Evolutionary conservation across 1,140 invertebrate species (phyloP).

Genomic region (Panulirus ornatus): DNA sequence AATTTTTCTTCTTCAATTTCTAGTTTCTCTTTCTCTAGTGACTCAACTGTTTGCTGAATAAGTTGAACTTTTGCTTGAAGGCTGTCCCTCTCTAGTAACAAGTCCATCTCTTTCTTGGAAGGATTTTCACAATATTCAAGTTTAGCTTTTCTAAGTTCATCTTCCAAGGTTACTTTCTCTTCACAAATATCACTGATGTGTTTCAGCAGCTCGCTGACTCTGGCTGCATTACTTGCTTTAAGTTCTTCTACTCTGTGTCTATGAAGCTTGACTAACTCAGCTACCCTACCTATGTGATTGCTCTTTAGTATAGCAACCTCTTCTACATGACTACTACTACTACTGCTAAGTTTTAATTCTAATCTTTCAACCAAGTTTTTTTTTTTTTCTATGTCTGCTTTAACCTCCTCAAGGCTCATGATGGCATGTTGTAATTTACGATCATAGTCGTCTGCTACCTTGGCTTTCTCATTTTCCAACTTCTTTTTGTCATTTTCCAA

Average conservation of each 20-base stretch:
- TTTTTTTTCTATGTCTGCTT: slow-evolving; percentile 68
- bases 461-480: slow-evolving; percentile 55
- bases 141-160: slow-evolving; percentile 75
- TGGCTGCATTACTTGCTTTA: slow-evolving; percentile 54
- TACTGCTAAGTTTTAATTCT: slow-evolving; percentile 73
- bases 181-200: slow-evolving; percentile 75
- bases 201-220: slow-evolving; percentile 65
- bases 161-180: slow-evolving; percentile 76
- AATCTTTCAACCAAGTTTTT: slow-evolving; percentile 75
- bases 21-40: slow-evolving; percentile 52
- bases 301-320: slow-evolving; percentile 58
- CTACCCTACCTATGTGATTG: slow-evolving; percentile 71
- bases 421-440: slow-evolving; percentile 46
- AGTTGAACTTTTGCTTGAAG: slow-evolving; percentile 23
- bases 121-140: slow-evolving; percentile 33
- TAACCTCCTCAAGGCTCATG: slow-evolving; percentile 37
- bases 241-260: slow-evolving; percentile 75
- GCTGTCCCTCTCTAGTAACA: slow-evolving; percentile 42
- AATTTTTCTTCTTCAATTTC: slow-evolving; percentile 75
- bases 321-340: slow-evolving; percentile 66
- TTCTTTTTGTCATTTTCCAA: slow-evolving; percentile 49
- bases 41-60: slow-evolving; percentile 46
- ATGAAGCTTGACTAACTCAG: slow-evolving; percentile 74
- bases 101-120: neutral
- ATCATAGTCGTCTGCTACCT: slow-evolving; percentile 60